Percentiles rank a stretch among this genome's conserved stretches.
Evolutionary conservation across 2,888 invertebrate species (phyloP).

Genomic region (Anoncus sp.): DNA sequence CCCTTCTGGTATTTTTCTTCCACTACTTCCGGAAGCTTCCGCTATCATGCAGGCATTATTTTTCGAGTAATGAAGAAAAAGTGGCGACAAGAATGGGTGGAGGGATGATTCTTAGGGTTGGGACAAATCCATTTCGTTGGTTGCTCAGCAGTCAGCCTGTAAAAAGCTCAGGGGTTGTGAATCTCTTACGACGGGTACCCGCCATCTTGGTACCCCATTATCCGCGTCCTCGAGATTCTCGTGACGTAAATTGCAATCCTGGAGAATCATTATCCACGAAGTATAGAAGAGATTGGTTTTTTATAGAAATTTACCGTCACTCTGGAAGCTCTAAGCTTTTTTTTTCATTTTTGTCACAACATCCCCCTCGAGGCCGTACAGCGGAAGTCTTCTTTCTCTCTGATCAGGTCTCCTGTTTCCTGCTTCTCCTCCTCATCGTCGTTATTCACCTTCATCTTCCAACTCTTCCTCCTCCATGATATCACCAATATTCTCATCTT

Average conservation of each 20-base stretch:
- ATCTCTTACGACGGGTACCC: not conserved
- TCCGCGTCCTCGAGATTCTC: constrained; percentile 20
- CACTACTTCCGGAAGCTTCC: constrained; percentile 13
- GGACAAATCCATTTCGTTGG: constrained; percentile 39
- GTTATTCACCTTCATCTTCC: too few species aligned
- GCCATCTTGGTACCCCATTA: constrained; percentile 30
- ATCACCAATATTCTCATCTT: constrained; percentile 59
- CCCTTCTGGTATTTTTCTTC: not conserved
- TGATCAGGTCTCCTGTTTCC: constrained; percentile 37
- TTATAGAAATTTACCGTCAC: constrained; percentile 69
- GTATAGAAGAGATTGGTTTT: constrained; percentile 72
- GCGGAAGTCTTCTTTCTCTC: constrained; percentile 26
- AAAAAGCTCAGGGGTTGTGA: constrained; percentile 1
- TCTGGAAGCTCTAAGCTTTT: constrained; percentile 16
- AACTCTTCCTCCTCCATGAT: constrained; percentile 55
- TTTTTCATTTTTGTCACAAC: constrained; percentile 3
- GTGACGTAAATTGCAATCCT: constrained; percentile 67
- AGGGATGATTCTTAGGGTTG: constrained; percentile 22
- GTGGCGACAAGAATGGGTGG: constrained; percentile 16
- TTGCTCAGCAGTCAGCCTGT: constrained; percentile 1
- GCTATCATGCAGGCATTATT: constrained; percentile 41
- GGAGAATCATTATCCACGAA: constrained; percentile 71
- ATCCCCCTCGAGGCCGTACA: constrained; percentile 9
- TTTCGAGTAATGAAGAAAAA: constrained; percentile 46
- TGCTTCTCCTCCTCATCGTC: constrained; percentile 30